Base-by-base conservation (phyloP, 2,888 invertebrate species). In the Sminthurides aquaticus region DNA sequence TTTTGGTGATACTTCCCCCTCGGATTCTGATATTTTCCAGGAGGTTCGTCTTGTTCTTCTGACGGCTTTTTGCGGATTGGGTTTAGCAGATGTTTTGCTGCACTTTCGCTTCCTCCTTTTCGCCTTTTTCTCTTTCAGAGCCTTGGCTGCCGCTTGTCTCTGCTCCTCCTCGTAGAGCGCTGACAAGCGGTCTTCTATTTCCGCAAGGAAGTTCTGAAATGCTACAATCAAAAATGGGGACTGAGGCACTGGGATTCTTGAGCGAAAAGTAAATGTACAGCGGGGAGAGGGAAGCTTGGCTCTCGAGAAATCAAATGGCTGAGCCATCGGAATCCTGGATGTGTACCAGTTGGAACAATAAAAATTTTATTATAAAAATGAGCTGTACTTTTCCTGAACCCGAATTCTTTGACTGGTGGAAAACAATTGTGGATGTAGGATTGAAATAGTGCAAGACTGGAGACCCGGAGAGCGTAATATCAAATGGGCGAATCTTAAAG, bases 181-280 rank as follows among this genome's bases (percentile, higher is more conserved):
- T 8, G 52, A 8, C 5, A 52, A 20, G 5, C 52, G 52, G 11
- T 52, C 52, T 52, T 52, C 52, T 8, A 52, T 20, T 22, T 52
- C 52, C 20, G 20, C 52, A 8, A 52, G 5, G 22, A 52, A 52
- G 52, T 52, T 52, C 52, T 52, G 52, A 22, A 52, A 52, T 15
- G 22, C 52, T 8, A 52, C 11, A 18, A 52, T 15, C 18, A 52
- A 22, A 22, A 52, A 52, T 5, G 52, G 52, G 5, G 52, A 52
- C 52, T 52, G 52, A 8, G 52, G 52, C 5, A 52, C 52, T 52
- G 52, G 52, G 20, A 52, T 52, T 20, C 52, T 8, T 18, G 52
- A 52, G 22, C 52, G 52, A 20, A 20, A 52, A 15, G 8, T 34
- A 5, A 34, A 15, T 11, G 43, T 15, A 34, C 8, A 15, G 18